Conservation (phyloP, 2,797 vertebrate genomes). For the Sebastiscus albofasciatus region DNA sequence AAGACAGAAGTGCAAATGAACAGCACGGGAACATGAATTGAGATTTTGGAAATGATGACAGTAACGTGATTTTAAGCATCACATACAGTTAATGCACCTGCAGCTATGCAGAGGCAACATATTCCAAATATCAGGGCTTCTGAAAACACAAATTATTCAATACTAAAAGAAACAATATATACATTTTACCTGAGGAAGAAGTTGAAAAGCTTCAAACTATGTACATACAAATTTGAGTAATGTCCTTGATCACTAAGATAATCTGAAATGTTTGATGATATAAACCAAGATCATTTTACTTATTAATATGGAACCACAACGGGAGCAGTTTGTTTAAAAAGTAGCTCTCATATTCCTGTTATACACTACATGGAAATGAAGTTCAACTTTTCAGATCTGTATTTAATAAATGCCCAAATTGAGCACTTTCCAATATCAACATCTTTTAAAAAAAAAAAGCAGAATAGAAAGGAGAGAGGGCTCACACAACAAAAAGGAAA, state of each 20-base stretch:
- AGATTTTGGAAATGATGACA: background rate
- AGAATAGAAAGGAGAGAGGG: background rate
- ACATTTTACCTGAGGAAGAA: constrained; percentile 23
- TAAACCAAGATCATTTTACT: background rate
- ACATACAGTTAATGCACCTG: background rate
- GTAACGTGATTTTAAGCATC: background rate
- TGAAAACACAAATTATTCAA: background rate
- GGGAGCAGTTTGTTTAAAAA: background rate
- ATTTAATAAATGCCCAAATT: background rate
- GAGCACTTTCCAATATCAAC: background rate
- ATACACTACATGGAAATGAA: background rate
- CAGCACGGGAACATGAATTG: background rate
- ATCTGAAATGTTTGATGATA: background rate
- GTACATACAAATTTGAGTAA: constrained; percentile 6
- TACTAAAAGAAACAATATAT: background rate
- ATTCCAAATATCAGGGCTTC: background rate
- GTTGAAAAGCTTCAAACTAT: constrained; percentile 14
- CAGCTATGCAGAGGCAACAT: background rate
- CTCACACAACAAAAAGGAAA: background rate
- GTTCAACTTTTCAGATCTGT: background rate
- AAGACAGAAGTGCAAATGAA: constrained; percentile 21
- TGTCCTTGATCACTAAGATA: background rate
- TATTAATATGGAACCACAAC: background rate
- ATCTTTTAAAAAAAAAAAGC: background rate
- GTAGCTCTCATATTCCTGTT: background rate